Evolutionary conservation across 1,140 invertebrate genomes (phyloP), one percentile per base, ranked within the genome.

Genomic region (Cardiocondyla obscurior): DNA sequence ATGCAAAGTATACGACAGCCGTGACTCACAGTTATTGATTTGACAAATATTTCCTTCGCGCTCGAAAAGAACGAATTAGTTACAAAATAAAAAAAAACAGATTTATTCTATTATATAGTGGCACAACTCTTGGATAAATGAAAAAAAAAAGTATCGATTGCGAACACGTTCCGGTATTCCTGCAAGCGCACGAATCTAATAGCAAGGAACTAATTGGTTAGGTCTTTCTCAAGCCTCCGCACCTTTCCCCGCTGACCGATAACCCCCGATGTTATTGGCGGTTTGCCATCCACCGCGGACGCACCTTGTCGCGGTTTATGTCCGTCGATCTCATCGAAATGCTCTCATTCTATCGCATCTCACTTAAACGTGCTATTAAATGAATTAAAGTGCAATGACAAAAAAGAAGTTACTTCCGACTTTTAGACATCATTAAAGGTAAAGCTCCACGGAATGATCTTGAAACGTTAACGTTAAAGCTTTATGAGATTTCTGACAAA

Each of bases 181-280:
- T 74, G 70, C 60, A 4, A 73, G 44, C 77, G 46, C 39, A 76
- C 30, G 51, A 3, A 28, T 44, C 79, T 82, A 88, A 85, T 82
- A 77, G 77, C 65, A 79, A 87, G 87, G 77, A 87, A 82, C 73
- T 88, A 87, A 88, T 88, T 87, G 79, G 57, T 73, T 49, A 51
- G 30, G 30, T 58, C 36, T 53, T 79, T 58, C 70, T 65, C 79
- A 46, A 65, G 51, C 70, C 70, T 69, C 25, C 51, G 25, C 53
- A 4, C 33, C 25, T 30, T 72, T 7, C 39, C 73, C 22, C 30
- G 36, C 55, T 74, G 55, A 25, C 62, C 62, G 36, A 49, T 79
- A 83, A 86, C 49, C 64, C 70, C 70, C 62, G 30, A 74, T 84
- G 86, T 82, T 88, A 88, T 85, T 88, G 81, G 87, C 86, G 87